phyloP scores from a whole-genome alignment of 2,888 invertebrate species.

The Andrena hattorfiana region DNA sequence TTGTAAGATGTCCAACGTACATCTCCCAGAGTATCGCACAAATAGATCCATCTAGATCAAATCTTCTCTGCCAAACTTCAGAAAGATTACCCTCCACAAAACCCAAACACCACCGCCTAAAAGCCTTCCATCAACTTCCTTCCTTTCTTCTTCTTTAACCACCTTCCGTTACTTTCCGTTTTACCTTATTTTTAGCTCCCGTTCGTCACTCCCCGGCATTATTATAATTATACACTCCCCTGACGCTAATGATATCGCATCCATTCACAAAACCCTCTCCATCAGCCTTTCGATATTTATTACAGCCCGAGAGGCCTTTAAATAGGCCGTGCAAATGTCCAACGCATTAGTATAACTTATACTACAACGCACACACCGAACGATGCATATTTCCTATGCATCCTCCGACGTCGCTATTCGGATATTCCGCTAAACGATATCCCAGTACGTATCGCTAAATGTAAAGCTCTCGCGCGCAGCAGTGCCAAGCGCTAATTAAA shows the following conservation, averaged over 20 bases:
- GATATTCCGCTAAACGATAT: constrained; percentile 12
- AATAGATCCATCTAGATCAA: too few species aligned
- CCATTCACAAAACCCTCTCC: background rate
- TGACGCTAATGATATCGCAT: background rate
- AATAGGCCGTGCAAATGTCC: constrained; percentile 7
- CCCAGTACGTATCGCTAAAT: constrained; percentile 14
- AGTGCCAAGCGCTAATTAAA: constrained; percentile 51
- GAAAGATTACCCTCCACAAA: background rate
- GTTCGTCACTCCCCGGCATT: background rate
- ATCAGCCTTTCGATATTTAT: background rate
- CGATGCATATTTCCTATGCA: background rate
- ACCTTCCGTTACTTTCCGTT: background rate
- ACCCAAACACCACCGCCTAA: background rate
- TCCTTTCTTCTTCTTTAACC: constrained; percentile 1
- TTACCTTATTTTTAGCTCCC: background rate
- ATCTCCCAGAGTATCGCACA: too few species aligned
- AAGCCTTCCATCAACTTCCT: background rate
- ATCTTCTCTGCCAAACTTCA: background rate
- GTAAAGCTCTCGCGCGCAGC: constrained; percentile 14
- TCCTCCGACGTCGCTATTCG: constrained; percentile 11
- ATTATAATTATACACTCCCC: constrained; percentile 1
- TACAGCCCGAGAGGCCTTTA: background rate
- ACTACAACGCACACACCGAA: background rate
- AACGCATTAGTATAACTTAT: constrained; percentile 1
- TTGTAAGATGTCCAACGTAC: too few species aligned